Conservation (phyloP, 2,888 invertebrate genomes). For the Fabriciana adippe region DNA sequence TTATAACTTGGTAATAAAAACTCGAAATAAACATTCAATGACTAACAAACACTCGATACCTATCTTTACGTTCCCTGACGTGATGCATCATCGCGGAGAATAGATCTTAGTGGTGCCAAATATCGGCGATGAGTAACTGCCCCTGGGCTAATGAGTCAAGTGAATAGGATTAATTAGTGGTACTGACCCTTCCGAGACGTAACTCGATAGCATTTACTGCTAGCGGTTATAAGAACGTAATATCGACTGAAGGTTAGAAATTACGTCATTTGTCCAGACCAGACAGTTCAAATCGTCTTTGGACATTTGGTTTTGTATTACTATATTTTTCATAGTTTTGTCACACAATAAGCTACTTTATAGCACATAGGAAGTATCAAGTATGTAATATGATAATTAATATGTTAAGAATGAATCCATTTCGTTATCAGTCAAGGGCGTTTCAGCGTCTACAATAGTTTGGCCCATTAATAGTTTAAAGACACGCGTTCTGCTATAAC, state of each 20-base stretch:
- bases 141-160: conserved; percentile 28
- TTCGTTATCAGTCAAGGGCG: conserved; percentile 34
- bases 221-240: conserved; percentile 29
- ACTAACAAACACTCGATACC: conserved; percentile 48
- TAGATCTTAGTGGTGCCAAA: conserved; percentile 45
- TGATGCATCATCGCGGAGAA: conserved; percentile 44
- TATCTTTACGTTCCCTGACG: conserved; percentile 29
- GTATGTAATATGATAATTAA: too few relatives aligned
- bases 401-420: conserved; percentile 10
- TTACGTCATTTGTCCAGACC: conserved; percentile 34
- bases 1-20: conserved; percentile 46
- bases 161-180: conserved; percentile 30
- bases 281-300: conserved; percentile 28
- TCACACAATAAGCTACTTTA: too few relatives aligned
- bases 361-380: too few relatives aligned
- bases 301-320: not conserved
- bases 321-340: not conserved
- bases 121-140: conserved; percentile 42
- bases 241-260: conserved; percentile 37
- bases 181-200: conserved; percentile 36
- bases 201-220: conserved; percentile 30
- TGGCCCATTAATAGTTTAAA: conserved; percentile 34
- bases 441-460: conserved; percentile 9
- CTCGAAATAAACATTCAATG: conserved; percentile 51
- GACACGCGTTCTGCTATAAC: conserved; percentile 34